These are phyloP conservation scores for Kryptopterus vitreolus DNA, from an alignment of 2,797 vertebrate genomes.

Conservation along the genomic window DNA sequence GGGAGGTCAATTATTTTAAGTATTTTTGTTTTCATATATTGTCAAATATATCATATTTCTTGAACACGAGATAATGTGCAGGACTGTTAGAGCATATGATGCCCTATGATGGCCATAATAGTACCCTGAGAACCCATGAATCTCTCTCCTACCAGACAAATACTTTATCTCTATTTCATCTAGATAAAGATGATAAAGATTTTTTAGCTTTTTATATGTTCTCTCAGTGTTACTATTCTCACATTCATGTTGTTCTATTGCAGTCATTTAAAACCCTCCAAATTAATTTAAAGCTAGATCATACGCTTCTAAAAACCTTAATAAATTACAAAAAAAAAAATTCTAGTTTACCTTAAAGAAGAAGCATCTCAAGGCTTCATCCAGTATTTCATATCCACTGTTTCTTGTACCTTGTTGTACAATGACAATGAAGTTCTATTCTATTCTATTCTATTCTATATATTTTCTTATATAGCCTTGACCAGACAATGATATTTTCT, in stretches of 20 bases:
- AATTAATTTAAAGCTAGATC: background rate
- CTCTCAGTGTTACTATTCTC: no score
- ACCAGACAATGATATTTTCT: slow-evolving; percentile 4
- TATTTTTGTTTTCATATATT: background rate
- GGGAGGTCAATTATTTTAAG: background rate
- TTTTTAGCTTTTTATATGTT: background rate
- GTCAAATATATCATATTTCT: background rate
- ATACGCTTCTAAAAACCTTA: background rate
- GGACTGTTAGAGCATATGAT: background rate
- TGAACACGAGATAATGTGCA: background rate
- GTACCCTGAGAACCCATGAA: background rate
- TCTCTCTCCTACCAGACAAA: background rate
- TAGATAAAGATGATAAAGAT: no score
- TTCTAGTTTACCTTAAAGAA: no score
- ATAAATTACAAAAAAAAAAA: no score
- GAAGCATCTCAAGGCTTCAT: background rate
- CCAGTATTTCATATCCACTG: slow-evolving; percentile 5
- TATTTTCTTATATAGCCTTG: slow-evolving; percentile 1
- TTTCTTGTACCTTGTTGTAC: no score
- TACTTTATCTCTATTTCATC: no score
- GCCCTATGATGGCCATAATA: background rate
- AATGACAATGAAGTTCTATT: no score
- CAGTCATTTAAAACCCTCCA: background rate
- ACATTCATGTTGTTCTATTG: background rate
- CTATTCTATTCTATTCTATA: no score